These are phyloP conservation scores for Cetonia aurata DNA, from an alignment of 2,888 invertebrate species.

Conservation along the genomic window DNA sequence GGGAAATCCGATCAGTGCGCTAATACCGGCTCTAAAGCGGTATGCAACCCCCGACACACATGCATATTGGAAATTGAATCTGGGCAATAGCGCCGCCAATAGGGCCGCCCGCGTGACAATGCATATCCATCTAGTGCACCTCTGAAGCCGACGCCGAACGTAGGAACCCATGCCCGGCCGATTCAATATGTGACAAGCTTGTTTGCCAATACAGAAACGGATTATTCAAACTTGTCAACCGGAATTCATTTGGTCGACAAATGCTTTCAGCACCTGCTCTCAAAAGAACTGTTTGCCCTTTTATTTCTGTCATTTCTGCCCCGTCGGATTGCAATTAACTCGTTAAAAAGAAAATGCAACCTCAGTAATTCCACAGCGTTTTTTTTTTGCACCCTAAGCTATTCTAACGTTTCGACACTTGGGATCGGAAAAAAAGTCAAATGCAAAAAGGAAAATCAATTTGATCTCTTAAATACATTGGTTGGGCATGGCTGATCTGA, in stretches of 20 bases:
- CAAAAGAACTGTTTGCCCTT: conserved; percentile 44
- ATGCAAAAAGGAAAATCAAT: too few relatives aligned
- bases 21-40: conserved; percentile 62
- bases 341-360: conserved; percentile 28
- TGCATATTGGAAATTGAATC: conserved; percentile 67
- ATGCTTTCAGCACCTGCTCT: conserved; percentile 47
- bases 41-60: conserved; percentile 57
- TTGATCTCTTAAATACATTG: too few relatives aligned
- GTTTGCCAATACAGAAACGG: conserved; percentile 63
- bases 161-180: conserved; percentile 41
- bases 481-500: too few relatives aligned
- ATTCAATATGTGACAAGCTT: conserved; percentile 65
- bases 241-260: conserved; percentile 62
- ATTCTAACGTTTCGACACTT: neutral
- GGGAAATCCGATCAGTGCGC: conserved; percentile 63
- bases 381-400: neutral
- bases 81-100: conserved; percentile 63
- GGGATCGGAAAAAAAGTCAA: too few relatives aligned
- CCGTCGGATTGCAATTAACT: conserved; percentile 36
- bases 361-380: conserved; percentile 1
- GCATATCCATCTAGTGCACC: conserved; percentile 59
- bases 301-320: conserved; percentile 39
- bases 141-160: conserved; percentile 52
- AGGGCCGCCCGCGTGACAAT: conserved; percentile 62
- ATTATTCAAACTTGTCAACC: conserved; percentile 65